Evolutionary conservation across 2,888 invertebrate genomes (phyloP).

Genomic region (Teinopalpus imperialis): DNA sequence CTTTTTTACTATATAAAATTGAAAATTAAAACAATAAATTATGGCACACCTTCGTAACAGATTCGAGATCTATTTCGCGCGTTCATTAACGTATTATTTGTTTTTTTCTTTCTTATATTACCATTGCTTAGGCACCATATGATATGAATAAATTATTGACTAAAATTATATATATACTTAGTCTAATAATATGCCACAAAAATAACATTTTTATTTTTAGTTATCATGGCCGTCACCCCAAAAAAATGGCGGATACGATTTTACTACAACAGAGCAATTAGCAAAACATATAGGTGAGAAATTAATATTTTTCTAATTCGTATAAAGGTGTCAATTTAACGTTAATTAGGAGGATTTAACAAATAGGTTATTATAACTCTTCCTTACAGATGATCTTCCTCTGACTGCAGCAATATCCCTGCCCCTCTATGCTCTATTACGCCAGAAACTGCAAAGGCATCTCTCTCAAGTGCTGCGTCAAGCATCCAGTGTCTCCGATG

Average conservation of each 20-base stretch:
- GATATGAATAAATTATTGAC: too few relatives aligned
- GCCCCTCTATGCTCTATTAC: conserved; percentile 61
- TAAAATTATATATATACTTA: too few relatives aligned
- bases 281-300: conserved; percentile 72
- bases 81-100: too few relatives aligned
- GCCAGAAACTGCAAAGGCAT: conserved; percentile 61
- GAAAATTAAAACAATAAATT: too few relatives aligned
- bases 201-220: too few relatives aligned
- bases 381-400: conserved; percentile 65
- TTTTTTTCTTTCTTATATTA: too few relatives aligned
- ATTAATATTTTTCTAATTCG: not conserved
- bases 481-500: conserved; percentile 70
- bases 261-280: conserved; percentile 71
- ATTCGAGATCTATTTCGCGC: too few relatives aligned
- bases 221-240: conserved; percentile 76
- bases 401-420: conserved; percentile 67
- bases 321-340: not conserved
- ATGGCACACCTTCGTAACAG: too few relatives aligned
- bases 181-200: too few relatives aligned
- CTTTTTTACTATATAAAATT: too few relatives aligned
- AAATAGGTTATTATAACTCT: not conserved
- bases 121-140: too few relatives aligned
- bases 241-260: conserved; percentile 72
- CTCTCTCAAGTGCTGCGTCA: conserved; percentile 59
- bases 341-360: too few relatives aligned